Percentiles rank a stretch among this genome's conserved stretches.
These are phyloP conservation scores for Troides oblongomaculatus DNA, from an alignment of 2,888 invertebrate genomes.

Conservation along the genomic window DNA sequence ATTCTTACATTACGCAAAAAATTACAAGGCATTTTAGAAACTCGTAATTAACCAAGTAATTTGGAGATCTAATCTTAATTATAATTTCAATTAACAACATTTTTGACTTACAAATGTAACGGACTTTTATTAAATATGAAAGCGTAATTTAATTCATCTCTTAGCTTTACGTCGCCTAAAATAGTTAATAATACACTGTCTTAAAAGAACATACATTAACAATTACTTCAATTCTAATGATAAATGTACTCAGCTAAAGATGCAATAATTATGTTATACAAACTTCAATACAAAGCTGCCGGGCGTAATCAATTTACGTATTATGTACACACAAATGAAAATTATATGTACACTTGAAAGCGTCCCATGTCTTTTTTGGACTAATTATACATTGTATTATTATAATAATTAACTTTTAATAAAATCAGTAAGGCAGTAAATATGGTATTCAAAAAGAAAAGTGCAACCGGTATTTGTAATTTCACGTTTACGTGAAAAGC, in stretches of 20 bases:
- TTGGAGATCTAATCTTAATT: constrained; percentile 28
- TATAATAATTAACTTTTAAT: background rate
- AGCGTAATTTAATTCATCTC: background rate
- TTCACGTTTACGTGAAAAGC: background rate
- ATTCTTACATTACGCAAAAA: background rate
- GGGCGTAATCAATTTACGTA: background rate
- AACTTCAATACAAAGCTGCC: background rate
- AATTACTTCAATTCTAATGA: background rate
- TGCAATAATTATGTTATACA: background rate
- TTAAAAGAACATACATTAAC: background rate
- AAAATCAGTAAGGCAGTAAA: background rate
- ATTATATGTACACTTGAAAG: background rate
- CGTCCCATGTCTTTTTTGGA: background rate
- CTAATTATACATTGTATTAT: background rate
- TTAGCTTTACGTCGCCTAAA: background rate
- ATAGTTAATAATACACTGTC: background rate
- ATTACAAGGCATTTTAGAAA: constrained; percentile 16
- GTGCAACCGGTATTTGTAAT: background rate
- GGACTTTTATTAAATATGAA: constrained; percentile 8
- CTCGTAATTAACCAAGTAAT: constrained; percentile 15
- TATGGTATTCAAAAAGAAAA: too few species aligned
- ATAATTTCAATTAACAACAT: constrained; percentile 4
- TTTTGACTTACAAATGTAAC: constrained; percentile 7
- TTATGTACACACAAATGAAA: background rate
- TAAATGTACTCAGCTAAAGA: background rate